Base-by-base conservation (phyloP, 2,797 vertebrate species). In the Sarcoramphus papa region DNA sequence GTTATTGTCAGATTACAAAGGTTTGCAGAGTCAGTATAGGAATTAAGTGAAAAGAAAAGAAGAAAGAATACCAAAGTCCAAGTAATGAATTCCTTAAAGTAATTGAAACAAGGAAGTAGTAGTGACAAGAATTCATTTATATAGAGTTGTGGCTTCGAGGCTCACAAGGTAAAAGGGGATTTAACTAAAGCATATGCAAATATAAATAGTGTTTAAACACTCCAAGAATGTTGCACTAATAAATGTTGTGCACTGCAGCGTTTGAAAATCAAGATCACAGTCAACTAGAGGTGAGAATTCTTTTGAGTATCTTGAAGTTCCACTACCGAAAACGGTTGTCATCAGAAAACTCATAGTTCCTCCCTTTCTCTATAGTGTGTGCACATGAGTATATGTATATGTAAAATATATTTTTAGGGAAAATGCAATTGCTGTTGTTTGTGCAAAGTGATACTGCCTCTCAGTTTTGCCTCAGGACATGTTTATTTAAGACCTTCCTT, bases 31-130 rank as follows among this genome's bases (percentile, higher is more conserved):
- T 91, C 77, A 78, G n/a, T 83, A 31, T 37, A 86, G 40, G 78
- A 82, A 90, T 74, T 41, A 91, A 85, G 19, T n/a, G 85, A 79
- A 92, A 78, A 89, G 65, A 74, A 85, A 83, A 78, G n/a, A 82
- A 62, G 25, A 77, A 45, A 59, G 65, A 94, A 74, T 88, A 51
- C 56, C 41, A 54, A 93, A 83, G 45, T 88, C 43, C 76, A 91
- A 63, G 65, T 79, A 90, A 85, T 77, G 28, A 86, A 96, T 87
- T 94, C 87, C 73, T 82, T 65, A 65, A 95, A 92, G 79, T 92
- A 95, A 87, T 70, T 97, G 91, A 95, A 97, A 97, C 50, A 94
- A 96, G 96, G 93, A 97, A 97, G 86, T 87, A 93, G 85, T 92
- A 40, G 27, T 83, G 88, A 82, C 70, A 93, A 95, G 87, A 83